These are phyloP conservation scores for Epinephelus coioides DNA, from an alignment of 2,797 vertebrate genomes.

Conservation along the genomic window DNA sequence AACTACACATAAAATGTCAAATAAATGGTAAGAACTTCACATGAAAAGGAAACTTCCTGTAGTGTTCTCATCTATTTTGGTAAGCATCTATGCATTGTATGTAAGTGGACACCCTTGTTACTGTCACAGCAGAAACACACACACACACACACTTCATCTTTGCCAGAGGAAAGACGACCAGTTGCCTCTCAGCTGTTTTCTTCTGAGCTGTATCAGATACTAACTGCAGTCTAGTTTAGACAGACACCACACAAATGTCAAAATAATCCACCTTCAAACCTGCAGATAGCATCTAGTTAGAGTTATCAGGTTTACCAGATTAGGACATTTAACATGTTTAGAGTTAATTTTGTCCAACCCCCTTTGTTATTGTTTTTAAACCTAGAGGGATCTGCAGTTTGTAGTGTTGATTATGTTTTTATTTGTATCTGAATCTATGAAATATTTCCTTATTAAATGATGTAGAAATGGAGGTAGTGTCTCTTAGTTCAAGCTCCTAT, in stretches of 20 bases:
- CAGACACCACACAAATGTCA: not conserved
- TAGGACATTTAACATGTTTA: not conserved
- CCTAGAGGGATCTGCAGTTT: not conserved
- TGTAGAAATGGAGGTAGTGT: not conserved
- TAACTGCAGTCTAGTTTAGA: conserved; percentile 6
- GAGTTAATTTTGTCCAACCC: not conserved
- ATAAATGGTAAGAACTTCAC: not conserved
- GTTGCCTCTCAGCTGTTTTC: conserved; percentile 69
- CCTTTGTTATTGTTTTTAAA: not conserved
- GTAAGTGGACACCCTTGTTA: conserved; percentile 10
- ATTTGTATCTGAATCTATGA: not conserved
- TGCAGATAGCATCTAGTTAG: not conserved
- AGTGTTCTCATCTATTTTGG: not conserved
- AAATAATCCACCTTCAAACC: not conserved
- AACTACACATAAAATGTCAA: not conserved
- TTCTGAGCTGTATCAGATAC: conserved; percentile 15
- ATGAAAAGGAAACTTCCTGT: not conserved
- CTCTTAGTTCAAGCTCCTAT: not conserved
- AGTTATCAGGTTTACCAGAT: not conserved
- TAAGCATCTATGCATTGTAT: not conserved
- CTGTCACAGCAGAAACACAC: not conserved
- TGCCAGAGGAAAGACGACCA: conserved; percentile 23
- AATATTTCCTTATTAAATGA: not conserved
- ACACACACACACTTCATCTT: not conserved
- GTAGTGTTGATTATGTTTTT: not conserved